These are phyloP conservation scores for Pseudotriccus pelzelni DNA, from an alignment of 2,797 vertebrate genomes.

Conservation along the genomic window DNA sequence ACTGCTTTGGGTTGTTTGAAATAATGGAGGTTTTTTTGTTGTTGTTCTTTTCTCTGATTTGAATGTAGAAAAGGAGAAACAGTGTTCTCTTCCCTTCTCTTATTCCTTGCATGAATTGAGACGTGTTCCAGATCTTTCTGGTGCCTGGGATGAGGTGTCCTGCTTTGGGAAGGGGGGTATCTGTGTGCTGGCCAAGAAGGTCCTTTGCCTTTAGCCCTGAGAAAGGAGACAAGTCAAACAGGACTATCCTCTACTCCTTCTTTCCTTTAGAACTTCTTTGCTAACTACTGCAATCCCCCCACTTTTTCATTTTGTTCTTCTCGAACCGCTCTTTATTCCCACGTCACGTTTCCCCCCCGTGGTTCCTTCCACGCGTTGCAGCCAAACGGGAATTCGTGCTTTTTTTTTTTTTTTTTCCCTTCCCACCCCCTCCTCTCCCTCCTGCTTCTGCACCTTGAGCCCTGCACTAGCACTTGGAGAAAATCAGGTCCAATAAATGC, in stretches of 20 bases:
- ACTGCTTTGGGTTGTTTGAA: neutral
- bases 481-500: slow-evolving; percentile 21
- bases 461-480: slow-evolving; percentile 19
- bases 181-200: neutral
- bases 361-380: neutral
- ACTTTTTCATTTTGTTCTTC: neutral
- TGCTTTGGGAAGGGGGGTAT: neutral
- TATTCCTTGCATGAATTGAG: neutral
- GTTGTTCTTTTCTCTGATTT: neutral
- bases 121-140: neutral
- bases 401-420: neutral
- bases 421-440: neutral
- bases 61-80: slow-evolving; percentile 7
- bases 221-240: neutral
- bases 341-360: rapidly evolving
- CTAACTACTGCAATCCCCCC: neutral
- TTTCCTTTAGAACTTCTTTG: neutral
- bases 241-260: neutral
- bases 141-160: neutral
- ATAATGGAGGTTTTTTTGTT: neutral
- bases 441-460: slow-evolving; percentile 1
- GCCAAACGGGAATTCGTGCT: neutral
- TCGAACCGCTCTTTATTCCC: neutral
- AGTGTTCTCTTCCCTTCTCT: slow-evolving; percentile 6
- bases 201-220: neutral